These are phyloP conservation scores for Drosophila burlai DNA, from an alignment of 1,140 invertebrate species.

Conservation along the genomic window DNA sequence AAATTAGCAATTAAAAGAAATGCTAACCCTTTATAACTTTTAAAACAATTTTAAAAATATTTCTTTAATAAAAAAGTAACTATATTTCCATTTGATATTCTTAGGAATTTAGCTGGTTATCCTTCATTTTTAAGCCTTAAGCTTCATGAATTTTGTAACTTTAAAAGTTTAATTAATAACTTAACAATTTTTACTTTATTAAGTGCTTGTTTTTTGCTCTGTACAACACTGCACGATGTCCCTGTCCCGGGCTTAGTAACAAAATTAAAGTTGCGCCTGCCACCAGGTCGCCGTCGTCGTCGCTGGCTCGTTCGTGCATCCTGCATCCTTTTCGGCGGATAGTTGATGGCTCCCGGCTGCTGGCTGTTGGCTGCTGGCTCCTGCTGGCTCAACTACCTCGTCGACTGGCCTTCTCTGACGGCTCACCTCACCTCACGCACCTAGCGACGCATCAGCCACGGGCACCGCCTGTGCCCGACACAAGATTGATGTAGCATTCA, in stretches of 20 bases:
- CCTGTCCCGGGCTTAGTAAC: conserved; percentile 65
- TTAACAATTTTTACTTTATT: neutral
- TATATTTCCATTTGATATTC: neutral
- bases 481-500: conserved; percentile 83
- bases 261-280: conserved; percentile 77
- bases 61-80: neutral
- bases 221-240: neutral
- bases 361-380: conserved; percentile 1
- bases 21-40: neutral
- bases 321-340: conserved; percentile 44
- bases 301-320: conserved; percentile 31
- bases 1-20: neutral
- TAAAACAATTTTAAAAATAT: neutral
- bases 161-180: neutral
- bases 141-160: neutral
- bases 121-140: too few species aligned
- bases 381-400: conserved; percentile 4
- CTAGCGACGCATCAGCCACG: conserved; percentile 51
- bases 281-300: conserved; percentile 33
- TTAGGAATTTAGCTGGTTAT: neutral
- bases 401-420: neutral
- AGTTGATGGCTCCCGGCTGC: conserved; percentile 24
- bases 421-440: conserved; percentile 40
- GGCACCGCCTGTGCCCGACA: conserved; percentile 69
- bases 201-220: neutral